Percentiles rank a stretch among this genome's conserved stretches.
Conservation (phyloP, 2,113 vertebrate genomes). For the Lepisosteus oculatus region DNA sequence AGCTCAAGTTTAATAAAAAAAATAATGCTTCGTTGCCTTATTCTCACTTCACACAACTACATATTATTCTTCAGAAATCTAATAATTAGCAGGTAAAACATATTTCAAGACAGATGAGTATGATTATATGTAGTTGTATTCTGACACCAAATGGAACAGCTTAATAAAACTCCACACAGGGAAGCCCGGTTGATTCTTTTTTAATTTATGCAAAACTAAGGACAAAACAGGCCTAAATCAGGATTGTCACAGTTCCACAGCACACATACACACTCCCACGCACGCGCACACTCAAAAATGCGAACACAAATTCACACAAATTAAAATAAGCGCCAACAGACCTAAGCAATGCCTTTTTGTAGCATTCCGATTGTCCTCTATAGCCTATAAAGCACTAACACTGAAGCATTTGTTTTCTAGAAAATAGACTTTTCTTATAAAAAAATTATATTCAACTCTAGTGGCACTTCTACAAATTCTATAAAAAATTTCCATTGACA, state of each 20-base stretch:
- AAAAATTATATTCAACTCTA: constrained; percentile 79
- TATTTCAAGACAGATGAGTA: not conserved
- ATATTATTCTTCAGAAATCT: not conserved
- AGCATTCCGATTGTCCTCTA: constrained; percentile 72
- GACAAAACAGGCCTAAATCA: constrained; percentile 57
- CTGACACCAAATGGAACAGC: constrained; percentile 17
- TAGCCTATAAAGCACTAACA: constrained; percentile 67
- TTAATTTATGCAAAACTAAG: constrained; percentile 73
- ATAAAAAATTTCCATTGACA: constrained; percentile 60
- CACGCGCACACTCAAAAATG: constrained; percentile 57
- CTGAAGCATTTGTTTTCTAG: constrained; percentile 67
- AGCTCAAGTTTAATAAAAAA: not conserved
- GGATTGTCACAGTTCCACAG: constrained; percentile 80
- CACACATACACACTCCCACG: constrained; percentile 45
- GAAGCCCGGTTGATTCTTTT: constrained; percentile 57
- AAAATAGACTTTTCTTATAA: constrained; percentile 75
- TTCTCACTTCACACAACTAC: not conserved
- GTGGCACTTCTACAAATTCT: constrained; percentile 78
- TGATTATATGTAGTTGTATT: not conserved
- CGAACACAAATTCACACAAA: constrained; percentile 57
- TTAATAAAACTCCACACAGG: constrained; percentile 45
- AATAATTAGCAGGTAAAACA: not conserved
- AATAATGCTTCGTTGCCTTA: not conserved
- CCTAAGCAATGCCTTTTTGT: constrained; percentile 62
- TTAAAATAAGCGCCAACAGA: constrained; percentile 57